These are phyloP conservation scores for Gnathonemus echidnorhynchus DNA, from an alignment of 2,113 vertebrate species.

Conservation along the genomic window DNA sequence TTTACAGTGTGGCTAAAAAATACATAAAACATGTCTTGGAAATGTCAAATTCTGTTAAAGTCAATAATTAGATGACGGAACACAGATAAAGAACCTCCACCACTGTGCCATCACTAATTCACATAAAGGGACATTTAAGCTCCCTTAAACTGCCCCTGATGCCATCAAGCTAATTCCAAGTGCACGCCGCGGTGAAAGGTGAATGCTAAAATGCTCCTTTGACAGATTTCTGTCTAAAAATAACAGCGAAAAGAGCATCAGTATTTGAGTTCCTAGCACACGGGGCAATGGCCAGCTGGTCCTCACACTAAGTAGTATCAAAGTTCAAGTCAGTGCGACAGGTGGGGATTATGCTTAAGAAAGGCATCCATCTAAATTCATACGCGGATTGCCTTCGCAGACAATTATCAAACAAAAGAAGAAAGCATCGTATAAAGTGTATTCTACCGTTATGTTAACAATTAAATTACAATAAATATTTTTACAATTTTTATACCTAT, in stretches of 20 bases:
- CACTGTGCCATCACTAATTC: neutral
- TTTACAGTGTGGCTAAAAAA: neutral
- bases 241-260: conserved; percentile 2
- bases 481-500: neutral
- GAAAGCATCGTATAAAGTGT: neutral
- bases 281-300: conserved; percentile 8
- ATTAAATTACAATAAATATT: neutral
- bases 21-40: neutral
- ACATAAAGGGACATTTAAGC: neutral
- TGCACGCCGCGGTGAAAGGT: neutral
- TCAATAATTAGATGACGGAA: neutral
- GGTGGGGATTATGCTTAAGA: neutral
- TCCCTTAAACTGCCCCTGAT: neutral
- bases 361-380: neutral
- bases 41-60: neutral
- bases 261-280: neutral
- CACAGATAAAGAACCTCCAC: neutral
- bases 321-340: conserved; percentile 5
- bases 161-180: neutral
- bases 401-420: neutral
- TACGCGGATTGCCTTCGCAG: neutral
- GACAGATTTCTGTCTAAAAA: neutral
- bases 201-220: neutral
- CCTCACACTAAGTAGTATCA: neutral
- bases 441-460: neutral